Conservation (phyloP, 2,797 vertebrate genomes). For the Molossus molossus region DNA sequence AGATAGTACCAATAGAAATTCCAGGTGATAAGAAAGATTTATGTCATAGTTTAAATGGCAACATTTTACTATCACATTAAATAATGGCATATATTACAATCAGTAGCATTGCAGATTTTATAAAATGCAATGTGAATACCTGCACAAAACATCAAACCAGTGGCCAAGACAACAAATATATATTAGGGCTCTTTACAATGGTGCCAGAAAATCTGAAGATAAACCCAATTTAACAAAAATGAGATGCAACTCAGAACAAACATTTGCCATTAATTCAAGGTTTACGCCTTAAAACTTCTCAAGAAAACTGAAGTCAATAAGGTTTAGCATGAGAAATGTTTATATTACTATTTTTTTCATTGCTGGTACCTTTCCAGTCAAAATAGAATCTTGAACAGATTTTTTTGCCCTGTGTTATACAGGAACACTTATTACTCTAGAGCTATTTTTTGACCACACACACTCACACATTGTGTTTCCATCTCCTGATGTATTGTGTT, state of each 20-base stretch:
- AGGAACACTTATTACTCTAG: conserved; percentile 47
- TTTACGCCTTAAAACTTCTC: conserved; percentile 52
- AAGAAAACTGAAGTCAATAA: conserved; percentile 63
- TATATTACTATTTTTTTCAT: background rate
- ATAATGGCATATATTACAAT: conserved; percentile 46
- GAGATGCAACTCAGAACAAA: conserved; percentile 60
- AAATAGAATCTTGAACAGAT: background rate
- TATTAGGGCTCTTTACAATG: conserved; percentile 4
- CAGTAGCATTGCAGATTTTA: background rate
- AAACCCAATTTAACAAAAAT: conserved; percentile 71
- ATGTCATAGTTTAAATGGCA: conserved; percentile 59
- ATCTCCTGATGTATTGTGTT: conserved; percentile 48
- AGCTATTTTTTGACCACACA: conserved; percentile 12
- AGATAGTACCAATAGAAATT: conserved; percentile 61
- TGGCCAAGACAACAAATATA: conserved; percentile 55
- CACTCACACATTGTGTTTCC: background rate
- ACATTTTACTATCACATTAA: conserved; percentile 68
- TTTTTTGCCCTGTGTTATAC: conserved; percentile 49
- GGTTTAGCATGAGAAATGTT: conserved; percentile 49
- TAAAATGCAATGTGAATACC: conserved; percentile 54
- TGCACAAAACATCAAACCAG: conserved; percentile 56
- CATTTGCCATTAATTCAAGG: conserved; percentile 55
- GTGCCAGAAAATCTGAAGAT: conserved; percentile 1
- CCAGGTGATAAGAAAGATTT: conserved; percentile 50
- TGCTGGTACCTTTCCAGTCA: conserved; percentile 34